Conservation (phyloP, 2,797 vertebrate species). For the Psittacula echo region DNA sequence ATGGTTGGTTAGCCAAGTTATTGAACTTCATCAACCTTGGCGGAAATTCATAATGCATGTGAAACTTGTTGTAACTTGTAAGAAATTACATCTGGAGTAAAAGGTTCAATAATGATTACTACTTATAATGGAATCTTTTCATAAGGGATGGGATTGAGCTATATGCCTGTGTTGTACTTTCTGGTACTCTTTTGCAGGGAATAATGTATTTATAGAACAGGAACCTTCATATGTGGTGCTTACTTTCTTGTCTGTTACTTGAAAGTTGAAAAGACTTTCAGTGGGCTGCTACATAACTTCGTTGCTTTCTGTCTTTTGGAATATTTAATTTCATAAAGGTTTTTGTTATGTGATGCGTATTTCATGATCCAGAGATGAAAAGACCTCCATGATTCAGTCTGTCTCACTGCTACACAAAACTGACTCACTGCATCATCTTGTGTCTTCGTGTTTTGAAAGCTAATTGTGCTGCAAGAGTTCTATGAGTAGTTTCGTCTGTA, state of each 20-base stretch:
- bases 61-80: constrained; percentile 86
- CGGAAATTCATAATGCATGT: constrained; percentile 87
- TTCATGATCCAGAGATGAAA: not conserved
- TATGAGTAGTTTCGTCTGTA: not conserved
- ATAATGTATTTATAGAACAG: not conserved
- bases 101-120: constrained; percentile 89
- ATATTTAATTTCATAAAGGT: not conserved
- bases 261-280: not conserved
- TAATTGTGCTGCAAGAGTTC: not conserved
- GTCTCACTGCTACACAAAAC: not conserved
- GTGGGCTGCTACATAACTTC: not conserved
- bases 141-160: constrained; percentile 53
- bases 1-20: constrained; percentile 94
- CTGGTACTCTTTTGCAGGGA: not conserved
- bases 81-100: constrained; percentile 84
- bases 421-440: not conserved
- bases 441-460: not conserved
- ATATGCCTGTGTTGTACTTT: not conserved
- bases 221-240: not conserved
- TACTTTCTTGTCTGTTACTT: not conserved
- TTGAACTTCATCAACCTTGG: constrained; percentile 95
- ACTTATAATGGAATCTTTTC: constrained; percentile 77
- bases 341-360: not conserved
- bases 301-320: not conserved
- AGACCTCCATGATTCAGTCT: not conserved